phyloP scores from a whole-genome alignment of 2,797 vertebrate genomes.

The Semotilus atromaculatus region DNA sequence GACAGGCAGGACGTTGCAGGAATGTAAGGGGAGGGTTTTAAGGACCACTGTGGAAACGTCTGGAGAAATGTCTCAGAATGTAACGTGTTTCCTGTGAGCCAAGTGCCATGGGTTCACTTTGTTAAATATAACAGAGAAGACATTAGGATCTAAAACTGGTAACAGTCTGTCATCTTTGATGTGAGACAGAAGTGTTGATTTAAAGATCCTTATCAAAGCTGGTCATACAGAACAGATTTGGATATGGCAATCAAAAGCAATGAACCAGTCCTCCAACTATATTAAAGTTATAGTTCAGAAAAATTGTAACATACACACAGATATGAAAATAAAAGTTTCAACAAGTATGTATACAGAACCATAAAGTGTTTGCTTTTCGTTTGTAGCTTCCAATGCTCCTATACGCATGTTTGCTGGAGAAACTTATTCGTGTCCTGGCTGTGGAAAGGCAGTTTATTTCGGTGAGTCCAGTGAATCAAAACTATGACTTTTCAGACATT shows the following conservation, averaged over 20 bases:
- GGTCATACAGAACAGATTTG: not conserved
- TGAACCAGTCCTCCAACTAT: not conserved
- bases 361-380: slow-evolving; percentile 8
- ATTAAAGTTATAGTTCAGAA: not conserved
- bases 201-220: slow-evolving; percentile 12
- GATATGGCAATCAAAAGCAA: not conserved
- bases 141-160: not conserved
- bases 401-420: slow-evolving; percentile 73
- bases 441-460: slow-evolving; percentile 75
- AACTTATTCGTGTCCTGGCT: slow-evolving; percentile 74
- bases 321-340: not conserved
- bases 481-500: slow-evolving; percentile 24
- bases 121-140: not conserved
- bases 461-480: slow-evolving; percentile 66
- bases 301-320: not conserved
- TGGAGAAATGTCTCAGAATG: slow-evolving; percentile 15
- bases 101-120: not conserved
- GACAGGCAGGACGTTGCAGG: slow-evolving; percentile 31
- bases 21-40: slow-evolving; percentile 42
- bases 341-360: not conserved
- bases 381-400: slow-evolving; percentile 49
- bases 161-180: slow-evolving; percentile 4
- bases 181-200: not conserved
- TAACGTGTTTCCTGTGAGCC: slow-evolving; percentile 9
- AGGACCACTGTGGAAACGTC: slow-evolving; percentile 1